phyloP scores from a whole-genome alignment of 2,888 invertebrate genomes.

The Dicyrtomina minuta region DNA sequence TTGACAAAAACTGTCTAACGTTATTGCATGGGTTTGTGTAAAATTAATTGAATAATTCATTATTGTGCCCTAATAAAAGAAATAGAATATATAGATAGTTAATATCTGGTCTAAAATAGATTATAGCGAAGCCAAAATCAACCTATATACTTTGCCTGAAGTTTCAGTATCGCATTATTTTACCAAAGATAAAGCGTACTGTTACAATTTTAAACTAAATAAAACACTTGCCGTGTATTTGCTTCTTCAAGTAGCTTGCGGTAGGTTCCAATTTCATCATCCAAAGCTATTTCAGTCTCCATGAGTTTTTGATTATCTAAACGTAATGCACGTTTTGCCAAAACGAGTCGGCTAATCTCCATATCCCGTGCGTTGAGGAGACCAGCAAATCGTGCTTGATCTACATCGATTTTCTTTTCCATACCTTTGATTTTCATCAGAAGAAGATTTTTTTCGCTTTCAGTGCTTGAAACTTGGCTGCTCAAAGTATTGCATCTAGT shows the following conservation, averaged over 20 bases:
- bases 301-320: slow-evolving; percentile 94
- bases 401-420: slow-evolving; percentile 77
- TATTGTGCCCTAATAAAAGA: too few relatives aligned
- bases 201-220: too few relatives aligned
- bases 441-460: slow-evolving; percentile 36
- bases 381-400: slow-evolving; percentile 71
- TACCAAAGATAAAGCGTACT: too few relatives aligned
- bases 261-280: slow-evolving; percentile 88
- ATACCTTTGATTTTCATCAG: slow-evolving; percentile 67
- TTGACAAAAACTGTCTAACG: too few relatives aligned
- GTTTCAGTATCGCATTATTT: too few relatives aligned
- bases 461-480: slow-evolving; percentile 33
- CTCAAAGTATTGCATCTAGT: slow-evolving; percentile 36
- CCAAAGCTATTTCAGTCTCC: slow-evolving; percentile 92
- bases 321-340: slow-evolving; percentile 80
- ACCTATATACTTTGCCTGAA: too few relatives aligned
- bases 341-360: slow-evolving; percentile 60
- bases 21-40: too few relatives aligned
- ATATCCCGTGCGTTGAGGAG: slow-evolving; percentile 44
- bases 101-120: too few relatives aligned
- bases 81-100: too few relatives aligned
- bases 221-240: slow-evolving; percentile 69
- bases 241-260: slow-evolving; percentile 82
- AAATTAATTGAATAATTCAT: too few relatives aligned
- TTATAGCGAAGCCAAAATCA: too few relatives aligned